These are phyloP conservation scores for Xiphorhynchus elegans DNA, from an alignment of 2,113 vertebrate species.

Conservation along the genomic window DNA sequence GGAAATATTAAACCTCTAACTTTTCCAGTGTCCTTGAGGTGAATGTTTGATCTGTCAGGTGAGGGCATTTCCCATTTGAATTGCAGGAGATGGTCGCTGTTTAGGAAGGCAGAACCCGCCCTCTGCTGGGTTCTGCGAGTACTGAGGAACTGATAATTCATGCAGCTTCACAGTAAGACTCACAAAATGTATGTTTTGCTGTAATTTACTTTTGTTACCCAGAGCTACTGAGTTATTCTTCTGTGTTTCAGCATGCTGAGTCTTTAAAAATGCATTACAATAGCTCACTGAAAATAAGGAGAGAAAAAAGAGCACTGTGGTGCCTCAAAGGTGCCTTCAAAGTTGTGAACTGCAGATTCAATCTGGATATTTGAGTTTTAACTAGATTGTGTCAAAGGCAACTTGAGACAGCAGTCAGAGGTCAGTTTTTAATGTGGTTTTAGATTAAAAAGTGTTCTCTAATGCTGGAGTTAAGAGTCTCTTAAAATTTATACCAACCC, in stretches of 20 bases:
- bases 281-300: neutral
- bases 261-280: neutral
- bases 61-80: neutral
- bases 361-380: neutral
- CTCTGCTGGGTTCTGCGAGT: slow-evolving; percentile 66
- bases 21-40: neutral
- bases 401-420: neutral
- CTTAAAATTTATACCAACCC: neutral
- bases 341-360: neutral
- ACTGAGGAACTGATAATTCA: neutral
- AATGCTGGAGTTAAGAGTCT: neutral
- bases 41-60: too few species aligned
- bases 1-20: neutral
- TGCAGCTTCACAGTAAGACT: neutral
- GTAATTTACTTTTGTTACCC: neutral
- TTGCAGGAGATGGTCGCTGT: rapidly evolving
- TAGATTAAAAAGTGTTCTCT: neutral
- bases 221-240: neutral
- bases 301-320: rapidly evolving
- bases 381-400: neutral
- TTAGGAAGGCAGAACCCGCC: slow-evolving; percentile 60
- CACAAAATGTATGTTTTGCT: neutral
- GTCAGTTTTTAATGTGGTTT: neutral
- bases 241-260: neutral
- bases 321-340: neutral